Conservation (phyloP, 2,888 invertebrate genomes). For the Hydrotaea cyrtoneurina region DNA sequence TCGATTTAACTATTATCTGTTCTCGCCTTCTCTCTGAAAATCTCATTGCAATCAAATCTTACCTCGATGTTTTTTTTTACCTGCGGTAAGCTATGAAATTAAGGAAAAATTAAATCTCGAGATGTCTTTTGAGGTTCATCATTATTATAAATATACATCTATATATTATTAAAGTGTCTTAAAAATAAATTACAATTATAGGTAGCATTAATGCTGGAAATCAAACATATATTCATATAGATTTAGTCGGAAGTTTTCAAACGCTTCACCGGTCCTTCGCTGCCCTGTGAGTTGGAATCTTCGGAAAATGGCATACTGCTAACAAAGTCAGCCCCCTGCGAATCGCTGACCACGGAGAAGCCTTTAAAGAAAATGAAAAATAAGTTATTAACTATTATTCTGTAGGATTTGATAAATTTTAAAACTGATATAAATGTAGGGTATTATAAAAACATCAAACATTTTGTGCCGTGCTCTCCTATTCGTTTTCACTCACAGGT, state of each 20-base stretch:
- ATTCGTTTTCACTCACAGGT: slow-evolving; percentile 84
- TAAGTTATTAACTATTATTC: not conserved
- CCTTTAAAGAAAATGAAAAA: slow-evolving; percentile 82
- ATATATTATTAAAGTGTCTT: slow-evolving; percentile 23
- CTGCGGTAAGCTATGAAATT: not conserved
- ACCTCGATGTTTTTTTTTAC: too few relatives aligned
- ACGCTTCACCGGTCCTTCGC: slow-evolving; percentile 87
- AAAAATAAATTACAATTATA: not conserved
- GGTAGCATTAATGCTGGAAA: not conserved
- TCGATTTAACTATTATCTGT: too few relatives aligned
- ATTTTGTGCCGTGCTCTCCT: slow-evolving; percentile 57
- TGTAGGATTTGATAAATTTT: not conserved
- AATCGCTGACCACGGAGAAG: slow-evolving; percentile 94
- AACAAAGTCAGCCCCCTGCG: slow-evolving; percentile 92
- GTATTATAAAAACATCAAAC: slow-evolving; percentile 61
- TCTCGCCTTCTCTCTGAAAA: too few relatives aligned
- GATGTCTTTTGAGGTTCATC: not conserved
- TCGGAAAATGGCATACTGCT: slow-evolving; percentile 95
- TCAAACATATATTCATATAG: not conserved
- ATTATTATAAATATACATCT: slow-evolving; percentile 29
- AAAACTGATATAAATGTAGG: not conserved
- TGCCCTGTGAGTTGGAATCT: slow-evolving; percentile 94
- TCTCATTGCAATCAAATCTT: too few relatives aligned
- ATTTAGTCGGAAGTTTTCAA: slow-evolving; percentile 85
- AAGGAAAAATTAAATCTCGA: not conserved